These are phyloP conservation scores for Spheniscus humboldti DNA, from an alignment of 2,797 vertebrate species.

Conservation along the genomic window DNA sequence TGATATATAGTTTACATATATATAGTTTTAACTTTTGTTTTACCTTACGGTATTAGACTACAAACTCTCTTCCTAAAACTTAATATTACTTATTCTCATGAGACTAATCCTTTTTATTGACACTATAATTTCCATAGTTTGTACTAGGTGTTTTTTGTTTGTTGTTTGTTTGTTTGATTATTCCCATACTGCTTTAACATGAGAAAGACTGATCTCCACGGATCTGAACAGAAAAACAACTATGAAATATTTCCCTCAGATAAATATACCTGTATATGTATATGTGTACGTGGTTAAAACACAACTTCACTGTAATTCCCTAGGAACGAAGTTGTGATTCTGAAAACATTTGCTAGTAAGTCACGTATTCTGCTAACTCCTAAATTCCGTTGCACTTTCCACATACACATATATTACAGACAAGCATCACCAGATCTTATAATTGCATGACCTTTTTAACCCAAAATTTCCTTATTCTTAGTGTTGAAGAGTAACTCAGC, in stretches of 20 bases:
- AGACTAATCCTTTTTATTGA: neutral
- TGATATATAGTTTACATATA: neutral
- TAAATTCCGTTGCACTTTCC: neutral
- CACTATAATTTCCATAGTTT: neutral
- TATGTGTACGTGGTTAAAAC: neutral
- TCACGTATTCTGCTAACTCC: neutral
- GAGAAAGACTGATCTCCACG: neutral
- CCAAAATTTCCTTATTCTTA: neutral
- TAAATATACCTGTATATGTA: accelerated
- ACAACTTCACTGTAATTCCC: neutral
- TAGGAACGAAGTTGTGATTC: neutral
- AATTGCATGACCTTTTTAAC: neutral
- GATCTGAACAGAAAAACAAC: neutral
- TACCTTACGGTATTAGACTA: neutral
- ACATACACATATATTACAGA: neutral
- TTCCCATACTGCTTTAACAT: neutral
- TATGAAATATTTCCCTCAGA: neutral
- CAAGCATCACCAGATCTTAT: neutral
- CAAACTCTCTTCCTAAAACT: neutral
- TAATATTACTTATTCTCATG: neutral
- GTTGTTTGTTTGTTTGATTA: neutral
- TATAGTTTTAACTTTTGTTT: neutral
- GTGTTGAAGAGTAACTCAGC: neutral
- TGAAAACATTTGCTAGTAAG: neutral
- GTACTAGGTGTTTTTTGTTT: accelerated